A percentile compares a stretch with the other conserved stretches of the same genome.
Conservation (phyloP, 2,888 invertebrate species). For the Tinea pellionella region DNA sequence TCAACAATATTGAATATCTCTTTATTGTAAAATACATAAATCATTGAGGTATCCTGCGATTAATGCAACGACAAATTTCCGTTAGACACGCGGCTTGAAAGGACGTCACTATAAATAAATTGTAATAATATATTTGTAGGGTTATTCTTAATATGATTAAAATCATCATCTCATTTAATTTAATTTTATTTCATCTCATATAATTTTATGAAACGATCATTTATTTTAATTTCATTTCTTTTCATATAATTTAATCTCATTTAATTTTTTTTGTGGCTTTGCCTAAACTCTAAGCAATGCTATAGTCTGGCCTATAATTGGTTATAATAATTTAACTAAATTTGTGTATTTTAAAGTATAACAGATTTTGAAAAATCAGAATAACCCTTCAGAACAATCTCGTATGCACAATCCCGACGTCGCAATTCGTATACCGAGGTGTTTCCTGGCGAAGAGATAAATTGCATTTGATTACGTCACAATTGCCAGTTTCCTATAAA, state of each 20-base stretch:
- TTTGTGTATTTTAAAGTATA: no score
- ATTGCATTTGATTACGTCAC: neutral
- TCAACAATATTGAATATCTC: neutral
- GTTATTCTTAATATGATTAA: neutral
- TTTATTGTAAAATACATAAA: neutral
- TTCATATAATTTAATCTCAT: no score
- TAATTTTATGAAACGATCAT: no score
- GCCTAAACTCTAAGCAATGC: no score
- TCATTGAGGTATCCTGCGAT: neutral
- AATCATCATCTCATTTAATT: no score
- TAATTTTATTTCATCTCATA: no score
- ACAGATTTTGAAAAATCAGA: no score
- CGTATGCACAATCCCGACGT: neutral
- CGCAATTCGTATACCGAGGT: neutral
- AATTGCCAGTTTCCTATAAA: neutral
- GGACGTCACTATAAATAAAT: constrained; percentile 29
- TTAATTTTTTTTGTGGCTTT: no score
- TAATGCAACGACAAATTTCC: constrained; percentile 22
- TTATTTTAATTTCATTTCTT: no score
- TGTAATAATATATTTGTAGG: constrained; percentile 23
- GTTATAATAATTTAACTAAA: no score
- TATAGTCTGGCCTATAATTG: no score
- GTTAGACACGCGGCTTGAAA: constrained; percentile 24
- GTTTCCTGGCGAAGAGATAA: constrained; percentile 4
- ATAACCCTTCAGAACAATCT: neutral